Evolutionary conservation across 2,797 vertebrate species (phyloP), one percentile per base, ranked within the genome.

Genomic region (Bradypodion ventrale): DNA sequence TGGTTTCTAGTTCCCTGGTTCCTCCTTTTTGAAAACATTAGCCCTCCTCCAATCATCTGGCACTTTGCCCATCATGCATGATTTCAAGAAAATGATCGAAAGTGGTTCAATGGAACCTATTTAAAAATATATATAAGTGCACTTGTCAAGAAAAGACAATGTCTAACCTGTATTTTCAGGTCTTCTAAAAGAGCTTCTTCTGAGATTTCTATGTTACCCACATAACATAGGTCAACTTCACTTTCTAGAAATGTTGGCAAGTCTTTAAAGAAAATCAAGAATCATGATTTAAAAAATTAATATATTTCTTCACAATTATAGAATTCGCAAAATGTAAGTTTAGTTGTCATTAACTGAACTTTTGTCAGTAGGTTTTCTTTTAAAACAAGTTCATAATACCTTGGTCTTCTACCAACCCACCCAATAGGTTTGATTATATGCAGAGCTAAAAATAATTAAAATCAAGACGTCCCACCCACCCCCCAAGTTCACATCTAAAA

Each of bases 91-190:
- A n/a, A n/a, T n/a, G n/a, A n/a, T n/a, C n/a, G n/a, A n/a, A n/a
- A n/a, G n/a, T n/a, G n/a, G n/a, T 56, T 23, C 52, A 56, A 16
- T 56, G 52, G 19, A 56, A 56, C 52, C 52, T 56, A 56, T 56
- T 56, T n/a, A n/a, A 56, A 56, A 56, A 56, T n/a, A n/a, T n/a
- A 56, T 13, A 56, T 56, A 56, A 56, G 3, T 19, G 59, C 86
- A 80, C 75, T 59, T 25, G 82, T 21, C 16, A 8, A 35, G 6
- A 72, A 72, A 72, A 78, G 69, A 81, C 69, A 89, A 76, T 81
- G 87, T 83, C 95, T 94, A 93, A 99, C 98, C 98, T 99, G 98
- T 91, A 94, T 94, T 93, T 98, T 99, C 62, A 99, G 95, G 62
- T 99, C 98, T 27, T 96, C 95, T 91, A 99, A 87, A 1, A 95